Evolutionary conservation across 1,140 invertebrate species (phyloP), one percentile per base, ranked within the genome.

Genomic region (Atta colombica): DNA sequence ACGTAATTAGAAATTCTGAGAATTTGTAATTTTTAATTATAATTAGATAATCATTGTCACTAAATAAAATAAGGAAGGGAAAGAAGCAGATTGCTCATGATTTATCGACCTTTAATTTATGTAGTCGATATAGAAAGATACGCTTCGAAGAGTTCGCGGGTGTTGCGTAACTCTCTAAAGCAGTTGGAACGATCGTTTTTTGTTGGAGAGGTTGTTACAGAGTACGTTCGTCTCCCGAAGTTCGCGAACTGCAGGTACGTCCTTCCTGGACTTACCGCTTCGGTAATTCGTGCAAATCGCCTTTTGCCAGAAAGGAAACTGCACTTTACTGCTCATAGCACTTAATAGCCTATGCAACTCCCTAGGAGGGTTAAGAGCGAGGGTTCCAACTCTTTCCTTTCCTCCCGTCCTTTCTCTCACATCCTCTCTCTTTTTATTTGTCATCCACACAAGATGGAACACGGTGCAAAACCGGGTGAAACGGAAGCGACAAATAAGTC

Each of bases 401-500:
- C 1, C 25, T 10, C 3, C 14, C 18, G 18, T 4, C 28, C 28
- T 14, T 1, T 31, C 55, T 16, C 39, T 55, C 25, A 4, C 12
- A n/a, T 14, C 63, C 8, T 16, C n/a, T 0, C 21, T 81, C 28
- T 60, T 31, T 25, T 39, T 35, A 28, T 69, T 45, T 81, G 77
- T 71, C 65, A 69, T 35, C 69, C 55, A 39, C 45, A 18, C 25
- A 49, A 72, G 66, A 72, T 72, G 39, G 35, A 49, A 31, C 66
- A 21, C 49, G 21, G 39, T 51, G 55, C 16, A 75, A 61, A 84
- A 75, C 69, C 21, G 35, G 80, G 39, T 75, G n/a, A 28, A 84
- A 49, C 69, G 80, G 69, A 84, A 84, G 55, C 69, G n/a, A 63
- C 80, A 84, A 84, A 84, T 84, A 84, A 84, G 69, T 84, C 80